phyloP scores from a whole-genome alignment of 2,797 vertebrate species.

The Sternotherus odoratus region DNA sequence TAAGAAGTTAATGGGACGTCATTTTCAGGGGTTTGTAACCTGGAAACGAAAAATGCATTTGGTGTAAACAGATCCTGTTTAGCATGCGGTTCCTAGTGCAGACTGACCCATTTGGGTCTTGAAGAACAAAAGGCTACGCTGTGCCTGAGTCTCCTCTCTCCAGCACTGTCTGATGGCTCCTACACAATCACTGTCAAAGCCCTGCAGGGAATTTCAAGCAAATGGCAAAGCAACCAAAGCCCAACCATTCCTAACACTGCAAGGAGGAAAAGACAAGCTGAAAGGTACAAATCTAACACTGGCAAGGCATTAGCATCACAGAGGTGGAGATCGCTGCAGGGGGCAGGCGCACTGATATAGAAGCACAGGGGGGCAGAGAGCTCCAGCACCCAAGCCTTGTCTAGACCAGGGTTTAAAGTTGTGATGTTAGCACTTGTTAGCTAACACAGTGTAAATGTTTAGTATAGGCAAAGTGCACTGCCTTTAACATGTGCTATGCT shows the following conservation, averaged over 20 bases:
- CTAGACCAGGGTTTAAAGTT: not conserved
- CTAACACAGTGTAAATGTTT: not conserved
- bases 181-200: not conserved
- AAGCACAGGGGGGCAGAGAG: not conserved
- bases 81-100: not conserved
- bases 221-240: not conserved
- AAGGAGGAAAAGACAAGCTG: not conserved
- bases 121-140: not conserved
- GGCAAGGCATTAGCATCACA: not conserved
- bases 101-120: not conserved
- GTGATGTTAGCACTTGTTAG: not conserved
- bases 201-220: not conserved
- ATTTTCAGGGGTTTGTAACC: not conserved
- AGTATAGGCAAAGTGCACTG: not conserved
- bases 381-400: not conserved
- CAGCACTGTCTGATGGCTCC: not conserved
- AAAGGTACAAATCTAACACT: not conserved
- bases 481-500: not conserved
- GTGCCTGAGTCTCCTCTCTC: not conserved
- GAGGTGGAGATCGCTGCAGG: fast-evolving
- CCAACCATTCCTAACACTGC: not conserved
- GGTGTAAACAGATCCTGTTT: not conserved
- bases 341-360: not conserved
- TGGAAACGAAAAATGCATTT: not conserved
- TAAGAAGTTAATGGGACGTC: not conserved